Percentiles rank a stretch among this genome's conserved stretches.
Conservation (phyloP, 2,888 invertebrate species). For the Opisthograptis luteolata region DNA sequence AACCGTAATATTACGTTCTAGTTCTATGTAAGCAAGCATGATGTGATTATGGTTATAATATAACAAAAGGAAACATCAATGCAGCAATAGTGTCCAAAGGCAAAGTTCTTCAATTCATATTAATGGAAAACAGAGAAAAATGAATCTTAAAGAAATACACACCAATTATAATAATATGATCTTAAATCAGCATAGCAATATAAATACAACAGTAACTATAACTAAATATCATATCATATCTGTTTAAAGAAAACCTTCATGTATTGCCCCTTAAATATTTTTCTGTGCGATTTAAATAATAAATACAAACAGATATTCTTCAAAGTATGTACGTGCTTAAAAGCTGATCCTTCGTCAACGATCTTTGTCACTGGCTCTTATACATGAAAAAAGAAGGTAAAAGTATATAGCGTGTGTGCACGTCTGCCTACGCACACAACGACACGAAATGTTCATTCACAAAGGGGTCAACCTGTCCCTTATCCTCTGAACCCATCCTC, state of each 20-base stretch:
- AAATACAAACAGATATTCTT: constrained; percentile 5
- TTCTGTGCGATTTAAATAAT: neutral
- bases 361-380: constrained; percentile 49
- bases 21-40: too few relatives aligned
- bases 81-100: too few relatives aligned
- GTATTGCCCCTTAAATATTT: neutral
- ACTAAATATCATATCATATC: neutral
- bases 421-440: constrained; percentile 41
- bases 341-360: constrained; percentile 25
- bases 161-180: too few relatives aligned
- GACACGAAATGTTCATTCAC: constrained; percentile 67
- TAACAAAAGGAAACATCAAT: too few relatives aligned
- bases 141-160: neutral
- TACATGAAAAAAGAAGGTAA: constrained; percentile 52
- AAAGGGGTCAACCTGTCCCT: constrained; percentile 67
- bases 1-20: neutral
- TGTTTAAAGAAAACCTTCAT: neutral
- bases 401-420: constrained; percentile 29
- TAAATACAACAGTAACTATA: too few relatives aligned
- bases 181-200: too few relatives aligned
- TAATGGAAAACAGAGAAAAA: too few relatives aligned
- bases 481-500: constrained; percentile 70
- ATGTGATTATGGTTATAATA: too few relatives aligned
- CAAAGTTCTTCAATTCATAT: too few relatives aligned
- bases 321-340: neutral